Evolutionary conservation across 2,797 vertebrate genomes (phyloP).

Genomic region (Gallirallus australis): DNA sequence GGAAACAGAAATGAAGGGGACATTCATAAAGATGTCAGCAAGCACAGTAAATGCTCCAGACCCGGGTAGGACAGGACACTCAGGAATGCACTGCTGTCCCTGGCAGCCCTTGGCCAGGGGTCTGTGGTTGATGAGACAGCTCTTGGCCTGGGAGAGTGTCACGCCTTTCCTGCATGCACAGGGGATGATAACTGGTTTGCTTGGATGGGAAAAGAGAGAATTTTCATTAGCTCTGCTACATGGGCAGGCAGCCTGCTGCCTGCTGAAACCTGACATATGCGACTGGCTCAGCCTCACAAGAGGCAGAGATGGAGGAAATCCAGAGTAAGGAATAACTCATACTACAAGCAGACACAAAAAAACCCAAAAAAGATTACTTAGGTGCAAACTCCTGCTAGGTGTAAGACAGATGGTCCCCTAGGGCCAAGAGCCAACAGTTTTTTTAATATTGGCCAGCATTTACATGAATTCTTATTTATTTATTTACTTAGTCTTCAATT

Average conservation of each 20-base stretch:
- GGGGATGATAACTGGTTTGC: neutral
- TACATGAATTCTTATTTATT: neutral
- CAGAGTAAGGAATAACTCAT: neutral
- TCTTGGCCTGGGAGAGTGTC: neutral
- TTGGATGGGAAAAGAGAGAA: neutral
- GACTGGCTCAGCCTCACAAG: neutral
- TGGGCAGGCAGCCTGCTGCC: constrained; percentile 17
- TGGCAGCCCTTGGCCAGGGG: neutral
- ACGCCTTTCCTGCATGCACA: accelerated
- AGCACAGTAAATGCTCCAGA: neutral
- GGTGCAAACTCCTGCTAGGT: constrained; percentile 14
- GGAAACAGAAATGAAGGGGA: neutral
- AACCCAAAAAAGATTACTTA: neutral
- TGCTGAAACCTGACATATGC: constrained; percentile 32
- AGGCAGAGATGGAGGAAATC: neutral
- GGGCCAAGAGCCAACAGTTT: neutral
- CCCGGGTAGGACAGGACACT: neutral
- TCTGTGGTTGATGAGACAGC: neutral
- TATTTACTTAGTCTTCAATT: neutral
- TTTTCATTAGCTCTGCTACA: neutral
- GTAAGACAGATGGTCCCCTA: constrained; percentile 42
- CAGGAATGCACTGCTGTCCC: accelerated
- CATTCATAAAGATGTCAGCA: neutral
- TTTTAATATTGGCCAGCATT: neutral
- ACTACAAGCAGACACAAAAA: neutral